Conservation (phyloP, 2,797 vertebrate species). For the Eutrigla gurnardus region DNA sequence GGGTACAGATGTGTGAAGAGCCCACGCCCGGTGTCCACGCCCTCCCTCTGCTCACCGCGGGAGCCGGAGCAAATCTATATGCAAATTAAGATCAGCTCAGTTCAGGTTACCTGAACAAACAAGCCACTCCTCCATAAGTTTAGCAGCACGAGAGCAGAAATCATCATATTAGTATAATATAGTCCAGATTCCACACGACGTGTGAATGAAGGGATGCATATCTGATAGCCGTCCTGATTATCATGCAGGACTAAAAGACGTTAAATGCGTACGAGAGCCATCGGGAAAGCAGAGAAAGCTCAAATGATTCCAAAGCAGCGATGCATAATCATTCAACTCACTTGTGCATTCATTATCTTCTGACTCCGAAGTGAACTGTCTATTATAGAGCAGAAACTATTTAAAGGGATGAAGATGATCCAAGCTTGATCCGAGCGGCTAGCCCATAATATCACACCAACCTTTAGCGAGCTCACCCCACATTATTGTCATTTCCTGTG, state of each 20-base stretch:
- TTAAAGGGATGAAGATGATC: neutral
- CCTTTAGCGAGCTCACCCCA: neutral
- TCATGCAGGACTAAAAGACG: neutral
- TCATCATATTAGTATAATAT: neutral
- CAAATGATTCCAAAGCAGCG: neutral
- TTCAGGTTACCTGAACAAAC: conserved; percentile 1
- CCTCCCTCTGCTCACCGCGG: conserved; percentile 10
- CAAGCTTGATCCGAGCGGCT: neutral
- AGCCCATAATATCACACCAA: neutral
- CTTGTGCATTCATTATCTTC: neutral
- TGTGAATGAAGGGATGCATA: conserved; percentile 31
- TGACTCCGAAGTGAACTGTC: neutral
- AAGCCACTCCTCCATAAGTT: neutral
- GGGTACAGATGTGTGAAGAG: conserved; percentile 8
- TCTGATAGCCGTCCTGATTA: neutral
- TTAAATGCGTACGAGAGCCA: neutral
- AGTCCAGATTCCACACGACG: conserved; percentile 9
- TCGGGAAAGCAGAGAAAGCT: neutral
- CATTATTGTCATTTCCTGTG: neutral
- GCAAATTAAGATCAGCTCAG: conserved; percentile 21
- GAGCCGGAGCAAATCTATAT: conserved; percentile 14
- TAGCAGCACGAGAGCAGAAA: conserved; percentile 4
- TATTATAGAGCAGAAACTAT: neutral
- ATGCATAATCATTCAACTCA: neutral
- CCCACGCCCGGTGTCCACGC: neutral